Evolutionary conservation across 2,888 invertebrate genomes (phyloP).

Genomic region (Tenthredo amoena): DNA sequence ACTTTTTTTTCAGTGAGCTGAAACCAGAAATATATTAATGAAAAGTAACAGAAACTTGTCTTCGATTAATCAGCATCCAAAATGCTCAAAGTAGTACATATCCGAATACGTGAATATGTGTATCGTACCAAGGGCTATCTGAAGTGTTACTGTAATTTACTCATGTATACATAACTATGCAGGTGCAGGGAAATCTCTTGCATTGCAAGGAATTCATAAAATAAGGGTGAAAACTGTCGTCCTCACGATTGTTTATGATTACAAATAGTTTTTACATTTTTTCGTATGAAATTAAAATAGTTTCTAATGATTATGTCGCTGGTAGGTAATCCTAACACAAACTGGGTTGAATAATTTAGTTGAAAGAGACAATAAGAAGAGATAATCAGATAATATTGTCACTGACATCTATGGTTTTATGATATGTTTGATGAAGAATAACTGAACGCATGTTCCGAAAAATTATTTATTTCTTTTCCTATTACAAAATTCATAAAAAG

Average conservation of each 20-base stretch:
- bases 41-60: conserved; percentile 14
- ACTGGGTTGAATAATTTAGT: background rate
- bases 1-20: conserved; percentile 40
- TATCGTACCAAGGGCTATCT: background rate
- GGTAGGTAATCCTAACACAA: background rate
- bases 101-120: background rate
- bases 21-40: conserved; percentile 9
- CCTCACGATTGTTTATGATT: background rate
- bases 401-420: background rate
- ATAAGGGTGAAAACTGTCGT: background rate
- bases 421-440: background rate
- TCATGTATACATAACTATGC: conserved; percentile 13
- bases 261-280: conserved; percentile 13
- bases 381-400: background rate
- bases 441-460: background rate
- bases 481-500: conserved; percentile 33
- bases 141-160: background rate
- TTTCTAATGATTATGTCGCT: background rate
- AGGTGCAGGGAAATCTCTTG: background rate
- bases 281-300: background rate
- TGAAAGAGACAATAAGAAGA: background rate
- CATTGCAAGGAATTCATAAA: conserved; percentile 4
- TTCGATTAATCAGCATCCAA: conserved; percentile 14
- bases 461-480: background rate
- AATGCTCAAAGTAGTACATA: background rate